Percentiles rank a stretch among this genome's conserved stretches.
These are phyloP conservation scores for Campylorhamphus procurvoides DNA, from an alignment of 2,113 vertebrate species.

Conservation along the genomic window DNA sequence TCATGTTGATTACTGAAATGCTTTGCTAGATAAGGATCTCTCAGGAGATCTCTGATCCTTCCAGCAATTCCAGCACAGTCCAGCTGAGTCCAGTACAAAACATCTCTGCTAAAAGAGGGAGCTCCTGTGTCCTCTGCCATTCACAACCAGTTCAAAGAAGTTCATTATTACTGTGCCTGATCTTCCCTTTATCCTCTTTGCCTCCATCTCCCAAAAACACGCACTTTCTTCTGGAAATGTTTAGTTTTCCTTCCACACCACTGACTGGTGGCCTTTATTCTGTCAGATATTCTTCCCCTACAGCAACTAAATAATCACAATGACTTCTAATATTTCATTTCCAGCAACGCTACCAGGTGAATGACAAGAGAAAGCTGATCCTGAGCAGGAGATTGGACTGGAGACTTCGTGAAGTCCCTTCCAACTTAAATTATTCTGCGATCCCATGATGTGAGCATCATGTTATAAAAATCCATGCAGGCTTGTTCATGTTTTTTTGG, in stretches of 20 bases:
- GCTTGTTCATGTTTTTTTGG: constrained; percentile 29
- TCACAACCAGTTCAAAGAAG: neutral
- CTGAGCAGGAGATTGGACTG: neutral
- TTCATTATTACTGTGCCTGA: neutral
- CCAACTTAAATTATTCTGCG: neutral
- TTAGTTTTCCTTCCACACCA: neutral
- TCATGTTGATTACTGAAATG: neutral
- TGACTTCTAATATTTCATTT: neutral
- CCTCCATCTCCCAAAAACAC: neutral
- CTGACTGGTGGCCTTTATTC: neutral
- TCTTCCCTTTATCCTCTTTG: neutral
- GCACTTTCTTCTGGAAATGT: neutral
- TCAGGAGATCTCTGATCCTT: neutral
- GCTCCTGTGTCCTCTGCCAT: accelerated
- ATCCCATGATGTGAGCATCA: neutral
- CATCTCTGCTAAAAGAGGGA: neutral
- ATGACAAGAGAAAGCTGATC: neutral
- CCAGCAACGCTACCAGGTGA: neutral
- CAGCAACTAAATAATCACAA: neutral
- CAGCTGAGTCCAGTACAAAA: neutral
- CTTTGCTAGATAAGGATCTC: neutral
- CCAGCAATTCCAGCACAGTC: neutral
- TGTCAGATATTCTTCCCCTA: neutral
- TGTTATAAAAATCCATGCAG: constrained; percentile 24
- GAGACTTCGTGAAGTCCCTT: neutral